phyloP scores from a whole-genome alignment of 2,888 invertebrate genomes.

The Chrysina gloriosa region DNA sequence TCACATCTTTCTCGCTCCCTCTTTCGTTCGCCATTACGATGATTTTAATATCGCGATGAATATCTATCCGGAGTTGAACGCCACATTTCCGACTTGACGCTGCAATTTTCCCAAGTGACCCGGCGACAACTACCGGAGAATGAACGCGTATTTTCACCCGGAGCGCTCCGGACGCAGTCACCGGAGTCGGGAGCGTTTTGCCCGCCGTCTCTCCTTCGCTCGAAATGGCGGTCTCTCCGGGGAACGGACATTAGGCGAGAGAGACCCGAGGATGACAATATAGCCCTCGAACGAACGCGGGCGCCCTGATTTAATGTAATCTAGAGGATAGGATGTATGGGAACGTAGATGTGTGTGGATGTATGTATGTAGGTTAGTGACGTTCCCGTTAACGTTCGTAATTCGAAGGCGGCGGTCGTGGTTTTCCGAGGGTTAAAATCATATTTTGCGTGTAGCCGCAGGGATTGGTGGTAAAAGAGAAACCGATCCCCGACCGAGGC shows the following conservation, averaged over 20 bases:
- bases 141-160: constrained; percentile 20
- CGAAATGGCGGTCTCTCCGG: constrained; percentile 4
- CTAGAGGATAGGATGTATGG: too few relatives aligned
- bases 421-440: constrained; percentile 27
- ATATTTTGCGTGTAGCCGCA: constrained; percentile 29
- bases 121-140: constrained; percentile 6
- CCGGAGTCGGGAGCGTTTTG: background rate
- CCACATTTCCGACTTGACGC: constrained; percentile 22
- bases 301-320: too few relatives aligned
- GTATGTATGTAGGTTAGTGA: too few relatives aligned
- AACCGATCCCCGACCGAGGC: background rate
- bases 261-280: background rate
- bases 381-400: constrained; percentile 6
- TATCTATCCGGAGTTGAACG: constrained; percentile 17
- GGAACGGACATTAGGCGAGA: background rate
- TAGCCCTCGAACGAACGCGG: too few relatives aligned
- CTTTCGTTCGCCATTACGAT: constrained; percentile 4
- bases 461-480: constrained; percentile 8
- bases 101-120: constrained; percentile 31
- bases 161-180: background rate
- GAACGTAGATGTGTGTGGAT: too few relatives aligned
- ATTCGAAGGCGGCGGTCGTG: constrained; percentile 1
- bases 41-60: constrained; percentile 30
- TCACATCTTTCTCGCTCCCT: background rate
- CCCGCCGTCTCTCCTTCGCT: background rate